These are phyloP conservation scores for Ellobium chinense DNA, from an alignment of 2,888 invertebrate genomes.

Conservation along the genomic window DNA sequence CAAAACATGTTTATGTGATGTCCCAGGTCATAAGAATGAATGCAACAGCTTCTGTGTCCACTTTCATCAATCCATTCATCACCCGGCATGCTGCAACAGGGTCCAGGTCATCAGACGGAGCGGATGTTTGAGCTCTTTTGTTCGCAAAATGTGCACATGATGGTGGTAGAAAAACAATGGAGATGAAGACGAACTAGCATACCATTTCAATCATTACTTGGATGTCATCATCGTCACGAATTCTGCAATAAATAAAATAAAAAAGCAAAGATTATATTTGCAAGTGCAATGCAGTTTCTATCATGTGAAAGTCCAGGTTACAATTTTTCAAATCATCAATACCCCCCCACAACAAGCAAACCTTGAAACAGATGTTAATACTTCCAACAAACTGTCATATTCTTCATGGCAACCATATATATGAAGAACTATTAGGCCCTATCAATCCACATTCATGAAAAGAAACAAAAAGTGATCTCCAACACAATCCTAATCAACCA, in stretches of 20 bases:
- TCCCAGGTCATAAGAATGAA: neutral
- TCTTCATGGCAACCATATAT: too few relatives aligned
- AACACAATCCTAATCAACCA: too few relatives aligned
- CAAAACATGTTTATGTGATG: neutral
- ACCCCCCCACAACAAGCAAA: too few relatives aligned
- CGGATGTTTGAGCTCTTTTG: slow-evolving; percentile 42
- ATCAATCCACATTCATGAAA: too few relatives aligned
- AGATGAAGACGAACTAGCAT: slow-evolving; percentile 21
- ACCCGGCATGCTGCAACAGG: slow-evolving; percentile 12
- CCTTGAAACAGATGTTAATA: too few relatives aligned
- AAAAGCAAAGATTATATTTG: neutral
- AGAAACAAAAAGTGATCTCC: too few relatives aligned
- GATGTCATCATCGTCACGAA: slow-evolving; percentile 73
- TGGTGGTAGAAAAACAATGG: slow-evolving; percentile 35
- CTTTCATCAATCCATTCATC: slow-evolving; percentile 2
- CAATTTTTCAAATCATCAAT: too few relatives aligned
- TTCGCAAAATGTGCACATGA: slow-evolving; percentile 37
- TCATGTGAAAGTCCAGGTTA: too few relatives aligned
- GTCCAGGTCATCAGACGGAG: slow-evolving; percentile 39
- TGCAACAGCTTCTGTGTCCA: slow-evolving; percentile 1
- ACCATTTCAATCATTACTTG: slow-evolving; percentile 56
- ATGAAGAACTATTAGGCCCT: too few relatives aligned
- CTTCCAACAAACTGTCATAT: too few relatives aligned
- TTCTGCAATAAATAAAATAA: slow-evolving; percentile 60
- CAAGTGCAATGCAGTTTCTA: too few relatives aligned